A percentile compares a stretch with the other conserved stretches of the same genome.
Conservation (phyloP, 2,888 invertebrate genomes). For the Dicycla oo region DNA sequence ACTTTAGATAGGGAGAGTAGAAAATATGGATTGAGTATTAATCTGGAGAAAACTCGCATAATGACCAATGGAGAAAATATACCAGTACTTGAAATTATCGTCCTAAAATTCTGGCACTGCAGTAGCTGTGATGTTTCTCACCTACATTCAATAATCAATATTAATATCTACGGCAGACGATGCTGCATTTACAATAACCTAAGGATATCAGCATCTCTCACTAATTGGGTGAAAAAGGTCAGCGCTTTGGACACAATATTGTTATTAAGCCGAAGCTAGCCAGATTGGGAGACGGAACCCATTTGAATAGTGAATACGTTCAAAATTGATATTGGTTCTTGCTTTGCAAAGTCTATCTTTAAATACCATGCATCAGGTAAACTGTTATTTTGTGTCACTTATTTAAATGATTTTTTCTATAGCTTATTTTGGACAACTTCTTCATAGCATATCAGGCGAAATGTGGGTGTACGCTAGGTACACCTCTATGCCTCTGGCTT, state of each 20-base stretch:
- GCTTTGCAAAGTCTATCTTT: background rate
- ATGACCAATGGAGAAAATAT: no score
- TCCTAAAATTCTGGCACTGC: background rate
- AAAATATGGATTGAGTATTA: no score
- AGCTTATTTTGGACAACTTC: background rate
- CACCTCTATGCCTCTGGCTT: background rate
- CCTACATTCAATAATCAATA: conserved; percentile 23
- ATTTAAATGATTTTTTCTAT: background rate
- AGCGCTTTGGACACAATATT: conserved; percentile 28
- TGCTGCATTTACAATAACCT: background rate
- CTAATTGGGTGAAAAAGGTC: conserved; percentile 41
- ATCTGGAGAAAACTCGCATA: no score
- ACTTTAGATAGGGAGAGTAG: no score
- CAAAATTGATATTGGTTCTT: background rate
- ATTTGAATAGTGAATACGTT: conserved; percentile 32
- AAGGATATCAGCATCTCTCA: conserved; percentile 25
- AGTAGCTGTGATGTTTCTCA: background rate
- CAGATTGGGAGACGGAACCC: background rate
- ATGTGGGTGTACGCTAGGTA: no score
- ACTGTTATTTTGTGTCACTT: background rate
- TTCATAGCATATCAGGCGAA: no score
- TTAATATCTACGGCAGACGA: conserved; percentile 23
- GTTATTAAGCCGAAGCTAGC: conserved; percentile 19
- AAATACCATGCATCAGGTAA: background rate
- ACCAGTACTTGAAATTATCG: background rate